Evolutionary conservation across 2,113 vertebrate genomes (phyloP).

Genomic region (Paralichthys olivaceus): DNA sequence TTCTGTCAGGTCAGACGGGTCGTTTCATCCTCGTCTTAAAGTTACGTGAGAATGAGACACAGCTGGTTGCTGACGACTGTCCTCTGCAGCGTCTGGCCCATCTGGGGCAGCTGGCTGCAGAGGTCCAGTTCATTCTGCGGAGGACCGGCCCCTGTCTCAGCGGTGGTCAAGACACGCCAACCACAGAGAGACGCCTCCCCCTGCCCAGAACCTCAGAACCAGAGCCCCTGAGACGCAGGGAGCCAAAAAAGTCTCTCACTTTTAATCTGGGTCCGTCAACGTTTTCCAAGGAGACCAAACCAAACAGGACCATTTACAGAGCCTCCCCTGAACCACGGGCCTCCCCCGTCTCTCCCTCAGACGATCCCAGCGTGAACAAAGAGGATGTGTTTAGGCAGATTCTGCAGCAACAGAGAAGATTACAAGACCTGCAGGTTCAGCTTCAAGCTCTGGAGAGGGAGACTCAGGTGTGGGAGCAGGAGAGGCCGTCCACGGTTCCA

Average conservation of each 20-base stretch:
- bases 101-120: slow-evolving; percentile 88
- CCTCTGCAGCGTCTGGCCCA: slow-evolving; percentile 88
- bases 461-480: slow-evolving; percentile 74
- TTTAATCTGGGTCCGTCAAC: slow-evolving; percentile 81
- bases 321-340: slow-evolving; percentile 51
- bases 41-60: slow-evolving; percentile 87
- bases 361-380: slow-evolving; percentile 56
- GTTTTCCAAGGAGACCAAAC: slow-evolving; percentile 30
- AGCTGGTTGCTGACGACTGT: slow-evolving; percentile 86
- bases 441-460: slow-evolving; percentile 81
- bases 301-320: slow-evolving; percentile 25
- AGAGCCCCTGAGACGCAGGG: slow-evolving; percentile 68
- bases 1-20: slow-evolving; percentile 88
- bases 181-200: neutral
- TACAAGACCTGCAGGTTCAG: slow-evolving; percentile 82
- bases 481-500: slow-evolving; percentile 1
- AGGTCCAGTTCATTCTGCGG: slow-evolving; percentile 90
- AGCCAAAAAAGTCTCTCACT: slow-evolving; percentile 82
- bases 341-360: slow-evolving; percentile 37
- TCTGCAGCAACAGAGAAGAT: slow-evolving; percentile 83
- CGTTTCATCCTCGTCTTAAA: slow-evolving; percentile 91
- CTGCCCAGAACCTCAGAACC: slow-evolving; percentile 71
- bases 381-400: slow-evolving; percentile 85
- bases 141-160: slow-evolving; percentile 87
- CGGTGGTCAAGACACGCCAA: slow-evolving; percentile 69